Evolutionary conservation across 2,888 invertebrate genomes (phyloP).

Genomic region (Hoplodrina blanda): DNA sequence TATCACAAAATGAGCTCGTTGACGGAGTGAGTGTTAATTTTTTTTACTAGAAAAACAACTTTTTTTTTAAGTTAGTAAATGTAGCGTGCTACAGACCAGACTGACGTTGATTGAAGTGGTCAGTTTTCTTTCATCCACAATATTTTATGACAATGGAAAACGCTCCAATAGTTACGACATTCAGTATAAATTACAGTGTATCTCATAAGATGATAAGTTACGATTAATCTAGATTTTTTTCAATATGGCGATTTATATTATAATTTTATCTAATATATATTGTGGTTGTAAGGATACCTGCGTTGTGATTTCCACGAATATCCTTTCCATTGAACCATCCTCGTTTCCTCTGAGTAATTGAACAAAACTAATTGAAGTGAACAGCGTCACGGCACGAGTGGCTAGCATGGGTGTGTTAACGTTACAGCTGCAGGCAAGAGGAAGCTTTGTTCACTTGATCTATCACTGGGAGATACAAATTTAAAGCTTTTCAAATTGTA

Average conservation of each 20-base stretch:
- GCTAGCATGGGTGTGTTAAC: constrained; percentile 83
- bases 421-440: constrained; percentile 81
- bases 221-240: constrained; percentile 90
- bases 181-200: constrained; percentile 90
- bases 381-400: constrained; percentile 78
- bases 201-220: constrained; percentile 90
- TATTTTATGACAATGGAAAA: constrained; percentile 84
- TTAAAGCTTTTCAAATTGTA: constrained; percentile 89
- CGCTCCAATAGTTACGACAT: constrained; percentile 87
- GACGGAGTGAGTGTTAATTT: constrained; percentile 88
- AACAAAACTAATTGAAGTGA: constrained; percentile 68
- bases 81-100: constrained; percentile 87
- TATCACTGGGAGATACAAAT: constrained; percentile 86
- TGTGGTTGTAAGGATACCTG: constrained; percentile 93
- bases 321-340: constrained; percentile 84
- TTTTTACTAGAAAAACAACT: constrained; percentile 84
- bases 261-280: constrained; percentile 93
- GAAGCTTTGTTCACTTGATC: constrained; percentile 85
- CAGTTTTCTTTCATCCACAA: constrained; percentile 91
- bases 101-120: constrained; percentile 86
- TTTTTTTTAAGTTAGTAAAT: constrained; percentile 88
- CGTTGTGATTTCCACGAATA: constrained; percentile 89
- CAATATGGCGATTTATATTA: constrained; percentile 91
- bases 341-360: constrained; percentile 74
- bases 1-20: constrained; percentile 88